Percentiles rank a stretch among this genome's conserved stretches.
Conservation (phyloP, 2,797 vertebrate genomes). For the Hipposideros larvatus region DNA sequence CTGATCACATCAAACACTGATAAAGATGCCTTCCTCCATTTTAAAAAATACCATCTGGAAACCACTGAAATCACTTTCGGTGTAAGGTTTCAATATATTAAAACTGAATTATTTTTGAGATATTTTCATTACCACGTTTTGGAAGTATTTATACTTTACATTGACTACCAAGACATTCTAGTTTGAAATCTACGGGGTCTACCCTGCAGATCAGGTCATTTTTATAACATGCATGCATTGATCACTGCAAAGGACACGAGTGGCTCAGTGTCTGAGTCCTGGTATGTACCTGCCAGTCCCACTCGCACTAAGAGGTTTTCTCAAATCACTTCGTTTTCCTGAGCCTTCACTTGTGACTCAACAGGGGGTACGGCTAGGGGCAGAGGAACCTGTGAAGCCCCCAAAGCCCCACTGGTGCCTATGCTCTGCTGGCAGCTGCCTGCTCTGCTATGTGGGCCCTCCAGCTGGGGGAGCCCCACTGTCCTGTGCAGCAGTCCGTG, state of each 20-base stretch:
- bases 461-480: too few species aligned
- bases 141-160: background rate
- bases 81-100: background rate
- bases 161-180: background rate
- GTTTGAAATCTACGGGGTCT: background rate
- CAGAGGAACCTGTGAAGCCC: background rate
- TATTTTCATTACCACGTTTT: background rate
- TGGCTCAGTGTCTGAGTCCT: background rate
- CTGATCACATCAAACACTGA: background rate
- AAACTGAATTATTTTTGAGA: background rate
- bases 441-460: too few species aligned
- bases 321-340: too few species aligned
- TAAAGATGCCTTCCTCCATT: background rate
- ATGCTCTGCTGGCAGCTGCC: background rate
- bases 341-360: background rate
- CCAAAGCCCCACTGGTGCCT: rapidly evolving
- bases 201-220: background rate
- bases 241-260: background rate
- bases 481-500: too few species aligned
- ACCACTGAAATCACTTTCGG: background rate
- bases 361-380: rapidly evolving
- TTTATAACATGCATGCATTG: background rate
- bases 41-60: background rate
- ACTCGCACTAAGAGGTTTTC: background rate
- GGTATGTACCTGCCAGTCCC: rapidly evolving